Evolutionary conservation across 35 echinoderm and acorn worm genomes (phyloP), one percentile per base, ranked within the genome.

Genomic region (Stichopus chloronotus): DNA sequence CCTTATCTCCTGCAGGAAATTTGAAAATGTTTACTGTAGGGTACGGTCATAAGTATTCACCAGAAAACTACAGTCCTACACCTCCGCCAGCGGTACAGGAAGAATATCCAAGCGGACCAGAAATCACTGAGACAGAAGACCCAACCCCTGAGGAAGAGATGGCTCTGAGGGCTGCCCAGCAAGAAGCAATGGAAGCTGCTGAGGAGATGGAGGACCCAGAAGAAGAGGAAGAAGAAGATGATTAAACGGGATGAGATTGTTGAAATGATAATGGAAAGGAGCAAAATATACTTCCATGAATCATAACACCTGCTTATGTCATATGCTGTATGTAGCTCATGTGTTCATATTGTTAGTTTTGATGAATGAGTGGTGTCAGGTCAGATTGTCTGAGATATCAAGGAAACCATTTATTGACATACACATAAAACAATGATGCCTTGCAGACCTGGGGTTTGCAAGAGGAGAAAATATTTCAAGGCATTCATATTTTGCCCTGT

Each of bases 1-100:
- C 30, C 30, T 79, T 87, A 23, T 53, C 55, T 52, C 16, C 19
- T 55, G 43, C 92, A 99, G 97, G 92, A 99, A 96, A 96, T 99
- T 99, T 96, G 97, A 99, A 85, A 99, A 99, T 72, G 94, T 98
- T 22, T 99, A 99, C 92, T n/a, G 74, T 99, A 63, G 97, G 97
- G 55, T 94, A 84, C 76, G 97, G 93, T n/a, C 97, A 99, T 94
- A 99, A 99, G 92, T 99, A 96, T 81, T 95, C 93, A 22, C 94
- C 97, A 23, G 97, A 99, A 88, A 99, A 99, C 92, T 99, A 99
- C 93, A 99, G 97, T 87, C 97, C 97, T 0, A 93, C 95, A 58
- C 95, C 97, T 58, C 97, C 95, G 12, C 95, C 97, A 58, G 92
- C 93, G 58, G 97, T 96, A 56, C 92, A 96, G 78, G 95, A 96